phyloP scores from a whole-genome alignment of 2,888 invertebrate genomes.

The Mantis religiosa region DNA sequence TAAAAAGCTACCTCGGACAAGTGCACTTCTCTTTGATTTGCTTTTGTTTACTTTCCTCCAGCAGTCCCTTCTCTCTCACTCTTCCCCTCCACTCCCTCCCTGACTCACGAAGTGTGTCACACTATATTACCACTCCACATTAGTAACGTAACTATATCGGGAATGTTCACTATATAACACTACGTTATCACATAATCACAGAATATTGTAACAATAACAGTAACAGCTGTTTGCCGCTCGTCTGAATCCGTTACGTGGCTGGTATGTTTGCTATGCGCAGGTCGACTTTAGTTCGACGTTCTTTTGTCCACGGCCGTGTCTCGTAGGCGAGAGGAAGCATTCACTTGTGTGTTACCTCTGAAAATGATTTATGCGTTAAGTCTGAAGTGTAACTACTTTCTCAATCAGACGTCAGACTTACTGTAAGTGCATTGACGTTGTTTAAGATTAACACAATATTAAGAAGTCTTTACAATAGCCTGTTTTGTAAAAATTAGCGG shows the following conservation, averaged over 20 bases:
- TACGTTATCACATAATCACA: not conserved
- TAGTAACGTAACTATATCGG: not conserved
- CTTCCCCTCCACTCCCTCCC: not conserved
- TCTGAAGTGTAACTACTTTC: too few relatives aligned
- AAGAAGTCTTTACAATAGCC: too few relatives aligned
- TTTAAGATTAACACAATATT: too few relatives aligned
- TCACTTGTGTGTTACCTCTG: too few relatives aligned
- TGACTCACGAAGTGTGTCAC: not conserved
- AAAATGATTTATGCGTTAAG: too few relatives aligned
- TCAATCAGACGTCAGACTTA: too few relatives aligned
- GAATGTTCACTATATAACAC: not conserved
- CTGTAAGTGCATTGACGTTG: too few relatives aligned
- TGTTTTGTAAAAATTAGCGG: too few relatives aligned
- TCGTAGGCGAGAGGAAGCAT: not conserved
- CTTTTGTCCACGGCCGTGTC: not conserved
- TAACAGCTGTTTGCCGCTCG: not conserved
- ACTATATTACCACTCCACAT: not conserved
- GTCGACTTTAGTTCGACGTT: not conserved
- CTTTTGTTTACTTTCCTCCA: not conserved
- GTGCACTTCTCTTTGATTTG: not conserved
- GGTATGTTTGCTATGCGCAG: not conserved
- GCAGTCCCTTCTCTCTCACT: not conserved
- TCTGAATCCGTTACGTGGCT: not conserved
- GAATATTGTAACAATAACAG: not conserved
- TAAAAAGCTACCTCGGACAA: not conserved